A percentile compares a stretch with the other conserved stretches of the same genome.
Conservation (phyloP, 1,140 invertebrate genomes). For the Dendroctonus valens region DNA sequence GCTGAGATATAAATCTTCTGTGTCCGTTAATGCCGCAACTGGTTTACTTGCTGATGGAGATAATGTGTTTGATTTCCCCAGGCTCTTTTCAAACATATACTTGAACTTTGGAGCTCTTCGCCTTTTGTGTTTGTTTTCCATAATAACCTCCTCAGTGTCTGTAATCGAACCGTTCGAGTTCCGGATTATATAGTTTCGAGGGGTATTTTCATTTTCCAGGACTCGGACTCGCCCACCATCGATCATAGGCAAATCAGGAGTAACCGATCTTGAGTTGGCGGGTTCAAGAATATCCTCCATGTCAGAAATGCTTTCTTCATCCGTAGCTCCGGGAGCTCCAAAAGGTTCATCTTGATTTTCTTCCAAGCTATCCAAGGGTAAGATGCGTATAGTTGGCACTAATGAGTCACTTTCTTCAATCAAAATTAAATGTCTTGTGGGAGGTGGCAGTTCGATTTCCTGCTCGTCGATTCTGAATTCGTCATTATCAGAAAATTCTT, state of each 20-base stretch:
- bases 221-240: constrained; percentile 45
- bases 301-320: constrained; percentile 33
- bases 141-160: constrained; percentile 56
- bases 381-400: constrained; percentile 51
- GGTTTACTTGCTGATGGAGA: constrained; percentile 11
- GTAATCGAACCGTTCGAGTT: constrained; percentile 47
- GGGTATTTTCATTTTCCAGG: constrained; percentile 32
- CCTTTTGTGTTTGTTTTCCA: constrained; percentile 39
- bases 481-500: constrained; percentile 34
- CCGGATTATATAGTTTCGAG: too few species aligned
- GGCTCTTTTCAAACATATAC: constrained; percentile 20
- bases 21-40: constrained; percentile 49
- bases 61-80: constrained; percentile 12
- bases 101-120: constrained; percentile 36
- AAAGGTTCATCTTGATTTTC: constrained; percentile 5
- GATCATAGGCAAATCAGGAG: constrained; percentile 32
- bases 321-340: constrained; percentile 10
- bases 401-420: constrained; percentile 53
- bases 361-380: constrained; percentile 49
- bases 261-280: neutral
- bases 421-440: constrained; percentile 52
- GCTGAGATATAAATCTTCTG: constrained; percentile 56
- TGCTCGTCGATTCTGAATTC: constrained; percentile 13
- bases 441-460: constrained; percentile 49
- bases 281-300: constrained; percentile 23